Evolutionary conservation across 2,113 vertebrate genomes (phyloP), one percentile per base, ranked within the genome.

Genomic region (Amphiprion ocellaris): DNA sequence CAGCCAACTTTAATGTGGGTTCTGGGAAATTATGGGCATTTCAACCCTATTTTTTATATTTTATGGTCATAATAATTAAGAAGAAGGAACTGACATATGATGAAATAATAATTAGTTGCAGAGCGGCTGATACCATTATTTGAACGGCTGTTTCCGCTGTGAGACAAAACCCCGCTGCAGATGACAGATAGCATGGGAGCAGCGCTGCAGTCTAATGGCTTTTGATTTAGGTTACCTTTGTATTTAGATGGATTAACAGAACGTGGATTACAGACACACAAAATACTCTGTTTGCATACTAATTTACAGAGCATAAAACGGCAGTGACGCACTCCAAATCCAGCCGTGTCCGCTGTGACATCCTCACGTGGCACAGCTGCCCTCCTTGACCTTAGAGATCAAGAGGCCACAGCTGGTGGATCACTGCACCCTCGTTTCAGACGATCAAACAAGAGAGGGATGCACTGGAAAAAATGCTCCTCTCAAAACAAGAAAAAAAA

Each of bases 191-290:
- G 54, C 49, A 63, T 17, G 73, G 24, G 69, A 77, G 69, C 70
- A 46, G 77, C 79, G 44, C 12, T 54, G 78, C 54, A 10, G 58
- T 84, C 74, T 80, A 83, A 80, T 82, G 84, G 89, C 76, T 84
- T 90, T 85, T 89, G 86, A 92, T 94, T 92, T 89, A 92, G 92
- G 90, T 91, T 91, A 89, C 92, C 90, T 92, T 92, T 87, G 90
- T 91, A 87, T 91, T 93, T 90, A 85, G 88, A 79, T 4, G 73
- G 91, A 92, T 93, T 93, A 94, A 28, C 87, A 84, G 1, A 86
- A 87, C 78, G 85, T 92, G 92, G 89, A 92, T 92, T 90, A 90
- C 71, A 83, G 28, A 6, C 79, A 26, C 77, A 86, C 60, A 84
- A 87, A 87, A 84, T 56, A 75, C 67, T 81, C 44, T 11, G n/a